Evolutionary conservation across 2,113 vertebrate genomes (phyloP), one percentile per base, ranked within the genome.

Genomic region (Egretta garzetta): DNA sequence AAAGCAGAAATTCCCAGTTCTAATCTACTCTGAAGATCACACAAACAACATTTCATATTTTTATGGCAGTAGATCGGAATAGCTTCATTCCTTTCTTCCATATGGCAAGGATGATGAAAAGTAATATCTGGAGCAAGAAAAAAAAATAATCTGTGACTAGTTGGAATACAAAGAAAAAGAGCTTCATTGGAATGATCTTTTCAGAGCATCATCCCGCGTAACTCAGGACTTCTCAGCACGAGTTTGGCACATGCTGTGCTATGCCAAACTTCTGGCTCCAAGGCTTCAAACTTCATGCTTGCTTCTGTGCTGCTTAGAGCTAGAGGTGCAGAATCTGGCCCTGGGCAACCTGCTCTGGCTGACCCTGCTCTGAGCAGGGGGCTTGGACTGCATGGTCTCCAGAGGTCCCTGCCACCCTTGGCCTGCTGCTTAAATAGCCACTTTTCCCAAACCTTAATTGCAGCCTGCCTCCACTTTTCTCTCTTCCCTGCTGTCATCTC

Each of bases 11-110:
- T 83, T 83, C 80, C 55, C 35, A 45, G 39, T 90, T 90, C 45
- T 88, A 88, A 80, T 95, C 62, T 87, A 71, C 41, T 80, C 41
- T 53, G 80, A 95, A 88, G 53, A 93, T 86, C 68, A 73, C 45
- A 83, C 39, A 95, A 91, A 72, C 17, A 90, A 18, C 28, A 45
- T 53, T 90, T 95, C 30, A 37, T 80, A 60, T 70, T 93, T 92
- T 88, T 88, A 94, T 77, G 93, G 80, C 88, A 96, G 53, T 13
- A 75, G 86, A 95, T 88, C 88, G 80, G 82, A 95, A 91, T 5
- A 1, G 33, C 67, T 62, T 66, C 30, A 41, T 82, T 87, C 35
- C 62, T 81, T 85, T 94, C 60, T 94, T 96, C 70, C 53, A 49
- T 83, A 86, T 63, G 86, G 80, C 53, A 80, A 77, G 45, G 41